Evolutionary conservation across 2,113 vertebrate genomes (phyloP), one percentile per base, ranked within the genome.

Genomic region (Taurulus bubalis): DNA sequence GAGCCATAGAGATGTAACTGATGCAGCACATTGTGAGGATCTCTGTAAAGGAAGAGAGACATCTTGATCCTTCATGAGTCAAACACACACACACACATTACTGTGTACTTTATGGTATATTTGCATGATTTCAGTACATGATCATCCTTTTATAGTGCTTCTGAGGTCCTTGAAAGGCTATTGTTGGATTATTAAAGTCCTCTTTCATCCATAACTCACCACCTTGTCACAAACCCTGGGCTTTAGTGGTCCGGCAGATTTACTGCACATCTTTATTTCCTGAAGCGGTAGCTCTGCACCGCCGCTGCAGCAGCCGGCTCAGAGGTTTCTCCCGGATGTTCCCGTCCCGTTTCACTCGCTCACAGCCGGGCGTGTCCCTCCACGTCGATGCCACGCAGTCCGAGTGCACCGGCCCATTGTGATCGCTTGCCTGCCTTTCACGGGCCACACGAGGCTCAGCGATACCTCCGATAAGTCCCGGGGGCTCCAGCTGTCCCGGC

Each of bases 311-410:
- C 55, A 56, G 53, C 63, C 15, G 6, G 26, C n/a, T 22, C 75
- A 72, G 68, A 83, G 80, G 79, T 67, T 81, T 83, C 30, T 20
- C 75, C 85, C 77, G 40, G 78, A 86, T 85, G 83, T 89, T 85
- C 69, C 78, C 34, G 85, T 81, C 80, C 75, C 75, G 20, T 86
- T 74, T 75, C 76, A 68, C 62, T 20, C 40, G 65, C 60, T 85
- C 14, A 83, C 74, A 77, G 86, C 83, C 71, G 77, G 78, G 59
- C 12, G 8, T 60, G 62, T 81, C 67, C 69, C 74, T 85, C 30
- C 60, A 68, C 79, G 77, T 87, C 74, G 62, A 62, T 79, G 86
- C 32, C 65, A 24, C 80, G 65, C 72, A 68, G 69, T 71, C 62
- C 79, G 62, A 72, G 69, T 75, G 82, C 72, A 71, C 45, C 67